Percentiles rank a stretch among this genome's conserved stretches.
Evolutionary conservation across 2,113 vertebrate species (phyloP).

Genomic region (Myrmecobius fasciatus): DNA sequence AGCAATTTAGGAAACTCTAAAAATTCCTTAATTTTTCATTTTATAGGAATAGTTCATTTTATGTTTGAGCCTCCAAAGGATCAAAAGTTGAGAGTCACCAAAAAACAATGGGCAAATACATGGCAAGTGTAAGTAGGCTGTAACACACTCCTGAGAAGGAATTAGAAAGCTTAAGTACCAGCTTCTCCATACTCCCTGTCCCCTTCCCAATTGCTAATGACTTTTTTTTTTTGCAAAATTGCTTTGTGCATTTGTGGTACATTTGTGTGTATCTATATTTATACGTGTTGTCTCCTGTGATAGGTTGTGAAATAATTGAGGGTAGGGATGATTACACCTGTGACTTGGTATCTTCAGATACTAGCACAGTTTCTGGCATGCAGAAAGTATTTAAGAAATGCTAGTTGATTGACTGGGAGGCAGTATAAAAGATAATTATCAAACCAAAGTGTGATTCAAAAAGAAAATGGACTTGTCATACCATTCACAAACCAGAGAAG

Average conservation of each 20-base stretch:
- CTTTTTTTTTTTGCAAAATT: not conserved
- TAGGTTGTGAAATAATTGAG: not conserved
- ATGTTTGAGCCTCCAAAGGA: not conserved
- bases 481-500: not conserved
- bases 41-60: not conserved
- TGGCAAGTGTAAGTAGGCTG: not conserved
- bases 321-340: not conserved
- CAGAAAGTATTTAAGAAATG: not conserved
- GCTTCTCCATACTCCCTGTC: not conserved
- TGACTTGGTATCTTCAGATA: not conserved
- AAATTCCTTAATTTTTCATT: not conserved
- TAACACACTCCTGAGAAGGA: not conserved
- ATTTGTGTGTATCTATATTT: not conserved
- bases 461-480: not conserved
- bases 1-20: conserved; percentile 39
- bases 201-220: not conserved
- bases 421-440: not conserved
- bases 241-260: not conserved
- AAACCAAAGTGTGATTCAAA: not conserved
- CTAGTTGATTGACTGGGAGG: not conserved
- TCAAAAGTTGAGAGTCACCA: not conserved
- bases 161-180: not conserved
- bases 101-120: not conserved
- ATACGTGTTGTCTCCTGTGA: not conserved
- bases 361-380: not conserved